A percentile compares a stretch with the other conserved stretches of the same genome.
Evolutionary conservation across 2,113 vertebrate species (phyloP).

Genomic region (Podiceps cristatus): DNA sequence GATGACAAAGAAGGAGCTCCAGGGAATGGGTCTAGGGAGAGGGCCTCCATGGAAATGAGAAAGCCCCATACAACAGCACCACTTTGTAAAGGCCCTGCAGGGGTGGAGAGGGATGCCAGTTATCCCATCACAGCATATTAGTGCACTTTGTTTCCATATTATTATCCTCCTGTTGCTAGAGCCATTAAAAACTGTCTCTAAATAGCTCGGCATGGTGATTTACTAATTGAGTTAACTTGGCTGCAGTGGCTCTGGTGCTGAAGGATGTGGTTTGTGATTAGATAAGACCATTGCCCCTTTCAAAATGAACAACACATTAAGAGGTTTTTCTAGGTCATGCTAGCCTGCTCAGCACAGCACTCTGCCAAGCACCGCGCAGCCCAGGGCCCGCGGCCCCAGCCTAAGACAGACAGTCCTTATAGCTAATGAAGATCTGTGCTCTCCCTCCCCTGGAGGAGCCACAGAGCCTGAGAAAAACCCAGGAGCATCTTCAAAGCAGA

Average conservation of each 20-base stretch:
- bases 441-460: background rate
- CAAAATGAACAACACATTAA: background rate
- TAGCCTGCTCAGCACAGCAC: background rate
- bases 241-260: background rate
- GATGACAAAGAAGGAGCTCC: background rate
- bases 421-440: background rate
- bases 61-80: background rate
- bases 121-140: background rate
- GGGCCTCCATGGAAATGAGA: background rate
- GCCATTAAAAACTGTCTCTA: background rate
- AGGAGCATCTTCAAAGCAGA: background rate
- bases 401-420: background rate
- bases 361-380: background rate
- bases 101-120: background rate
- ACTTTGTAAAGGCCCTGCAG: background rate
- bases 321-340: constrained; percentile 48
- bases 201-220: constrained; percentile 17
- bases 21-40: background rate
- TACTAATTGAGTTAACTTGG: constrained; percentile 56
- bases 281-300: constrained; percentile 20
- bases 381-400: background rate
- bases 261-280: constrained; percentile 49
- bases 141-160: background rate
- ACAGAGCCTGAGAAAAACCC: accelerated
- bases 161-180: background rate